phyloP scores from a whole-genome alignment of 2,888 invertebrate genomes.

The Lasioglossum calceatum region DNA sequence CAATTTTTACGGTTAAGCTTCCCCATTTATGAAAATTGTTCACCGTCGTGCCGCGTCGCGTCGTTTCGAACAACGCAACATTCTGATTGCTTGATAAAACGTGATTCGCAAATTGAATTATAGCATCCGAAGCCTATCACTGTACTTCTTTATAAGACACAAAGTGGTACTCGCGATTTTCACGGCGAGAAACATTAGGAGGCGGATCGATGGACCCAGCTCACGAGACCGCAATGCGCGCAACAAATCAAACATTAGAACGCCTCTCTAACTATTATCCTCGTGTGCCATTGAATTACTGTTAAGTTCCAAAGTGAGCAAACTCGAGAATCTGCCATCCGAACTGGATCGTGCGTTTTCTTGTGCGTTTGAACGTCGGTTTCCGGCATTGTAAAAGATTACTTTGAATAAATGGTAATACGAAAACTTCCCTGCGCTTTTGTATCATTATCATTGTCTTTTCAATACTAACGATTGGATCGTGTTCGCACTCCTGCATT shows the following conservation, averaged over 20 bases:
- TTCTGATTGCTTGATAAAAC: neutral
- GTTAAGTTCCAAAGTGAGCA: constrained; percentile 57
- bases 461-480: constrained; percentile 31
- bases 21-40: constrained; percentile 45
- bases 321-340: constrained; percentile 38
- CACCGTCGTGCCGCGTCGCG: constrained; percentile 12
- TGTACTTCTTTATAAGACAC: constrained; percentile 2
- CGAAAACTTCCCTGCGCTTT: constrained; percentile 40
- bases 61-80: constrained; percentile 21
- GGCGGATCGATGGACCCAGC: constrained; percentile 1
- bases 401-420: constrained; percentile 69
- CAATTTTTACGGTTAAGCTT: constrained; percentile 66
- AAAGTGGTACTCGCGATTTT: neutral
- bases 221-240: constrained; percentile 15
- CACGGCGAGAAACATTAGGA: neutral
- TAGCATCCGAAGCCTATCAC: constrained; percentile 14
- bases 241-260: constrained; percentile 52
- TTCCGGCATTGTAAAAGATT: constrained; percentile 66
- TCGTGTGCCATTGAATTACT: constrained; percentile 70
- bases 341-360: constrained; percentile 35
- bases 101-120: neutral
- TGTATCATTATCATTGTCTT: constrained; percentile 54
- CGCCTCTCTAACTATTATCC: constrained; percentile 61
- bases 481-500: neutral
- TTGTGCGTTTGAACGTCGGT: constrained; percentile 43